Percentiles rank a stretch among this genome's conserved stretches.
Conservation (phyloP, 2,797 vertebrate genomes). For the Psittacula echo region DNA sequence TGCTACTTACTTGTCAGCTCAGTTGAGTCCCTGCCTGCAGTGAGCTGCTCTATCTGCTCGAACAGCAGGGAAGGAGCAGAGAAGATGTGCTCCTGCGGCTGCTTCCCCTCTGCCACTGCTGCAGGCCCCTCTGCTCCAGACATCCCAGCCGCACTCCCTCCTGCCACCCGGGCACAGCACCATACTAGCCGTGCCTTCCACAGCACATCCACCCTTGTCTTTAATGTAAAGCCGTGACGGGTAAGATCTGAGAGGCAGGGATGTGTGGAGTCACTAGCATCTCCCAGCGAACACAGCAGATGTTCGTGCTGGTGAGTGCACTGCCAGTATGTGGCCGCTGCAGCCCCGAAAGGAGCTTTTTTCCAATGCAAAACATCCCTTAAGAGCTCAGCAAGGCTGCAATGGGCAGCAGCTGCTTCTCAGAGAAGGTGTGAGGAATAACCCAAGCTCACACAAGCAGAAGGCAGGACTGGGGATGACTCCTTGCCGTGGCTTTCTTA, state of each 20-base stretch:
- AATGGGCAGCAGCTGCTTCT: background rate
- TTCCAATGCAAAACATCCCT: background rate
- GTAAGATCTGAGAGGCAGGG: background rate
- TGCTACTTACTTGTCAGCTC: background rate
- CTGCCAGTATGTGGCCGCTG: background rate
- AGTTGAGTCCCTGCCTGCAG: background rate
- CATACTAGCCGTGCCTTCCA: background rate
- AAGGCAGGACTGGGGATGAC: background rate
- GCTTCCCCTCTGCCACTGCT: background rate
- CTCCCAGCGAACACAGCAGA: background rate
- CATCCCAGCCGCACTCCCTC: background rate
- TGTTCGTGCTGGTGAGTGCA: background rate
- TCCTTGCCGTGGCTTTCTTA: background rate
- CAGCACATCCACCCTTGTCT: background rate
- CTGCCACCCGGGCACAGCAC: background rate
- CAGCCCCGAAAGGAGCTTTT: background rate
- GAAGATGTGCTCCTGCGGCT: background rate
- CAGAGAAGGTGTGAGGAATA: background rate
- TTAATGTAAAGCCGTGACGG: background rate
- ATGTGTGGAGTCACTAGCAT: background rate
- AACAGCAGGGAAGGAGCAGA: background rate
- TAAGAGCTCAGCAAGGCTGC: background rate
- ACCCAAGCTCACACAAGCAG: background rate
- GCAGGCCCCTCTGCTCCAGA: background rate
- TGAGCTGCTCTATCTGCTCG: background rate